Evolutionary conservation across 1,140 invertebrate genomes (phyloP).

Genomic region (Sycophaga agraensis): DNA sequence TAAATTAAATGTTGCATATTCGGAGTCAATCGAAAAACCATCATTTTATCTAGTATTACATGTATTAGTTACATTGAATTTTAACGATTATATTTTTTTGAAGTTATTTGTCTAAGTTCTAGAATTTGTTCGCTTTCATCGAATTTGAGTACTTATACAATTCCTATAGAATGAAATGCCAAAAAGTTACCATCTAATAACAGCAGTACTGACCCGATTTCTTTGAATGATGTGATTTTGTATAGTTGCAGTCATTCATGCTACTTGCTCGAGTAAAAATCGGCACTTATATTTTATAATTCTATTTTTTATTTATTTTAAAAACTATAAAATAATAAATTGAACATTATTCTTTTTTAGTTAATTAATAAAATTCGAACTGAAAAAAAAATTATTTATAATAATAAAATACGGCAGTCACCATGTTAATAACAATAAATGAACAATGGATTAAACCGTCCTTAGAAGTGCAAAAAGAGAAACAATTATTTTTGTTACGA

Average conservation of each 20-base stretch:
- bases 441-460: too few species aligned
- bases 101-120: not conserved
- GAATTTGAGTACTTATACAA: not conserved
- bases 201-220: not conserved
- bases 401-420: not conserved
- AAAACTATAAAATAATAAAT: not conserved
- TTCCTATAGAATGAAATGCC: not conserved
- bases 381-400: not conserved
- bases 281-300: not conserved
- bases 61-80: too few species aligned
- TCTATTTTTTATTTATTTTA: not conserved
- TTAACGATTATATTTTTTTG: constrained; percentile 1
- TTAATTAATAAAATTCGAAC: not conserved
- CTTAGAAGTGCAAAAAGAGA: too few species aligned
- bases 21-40: too few species aligned
- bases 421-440: not conserved
- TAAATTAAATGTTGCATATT: too few species aligned
- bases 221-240: not conserved
- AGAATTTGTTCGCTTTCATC: not conserved
- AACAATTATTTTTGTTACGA: not conserved
- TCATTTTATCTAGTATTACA: too few species aligned
- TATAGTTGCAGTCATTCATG: constrained; percentile 10
- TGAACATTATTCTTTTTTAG: not conserved
- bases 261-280: not conserved
- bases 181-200: not conserved